Evolutionary conservation across 2,113 vertebrate species (phyloP).

Genomic region (Vidua macroura): DNA sequence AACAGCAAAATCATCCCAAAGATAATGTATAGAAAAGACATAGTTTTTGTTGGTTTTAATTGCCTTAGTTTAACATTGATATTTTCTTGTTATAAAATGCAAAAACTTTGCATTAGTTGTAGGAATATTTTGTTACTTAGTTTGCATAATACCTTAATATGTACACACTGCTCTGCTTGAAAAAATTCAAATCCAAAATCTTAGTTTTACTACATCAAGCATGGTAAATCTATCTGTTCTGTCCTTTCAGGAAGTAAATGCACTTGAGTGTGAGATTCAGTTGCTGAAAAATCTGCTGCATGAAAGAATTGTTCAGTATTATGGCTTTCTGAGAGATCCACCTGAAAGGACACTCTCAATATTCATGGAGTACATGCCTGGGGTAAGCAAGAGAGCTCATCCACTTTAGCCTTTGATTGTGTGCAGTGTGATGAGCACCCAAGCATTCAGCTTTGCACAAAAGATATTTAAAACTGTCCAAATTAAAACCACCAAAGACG

Average conservation of each 20-base stretch:
- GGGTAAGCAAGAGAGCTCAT: slow-evolving; percentile 75
- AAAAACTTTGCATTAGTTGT: not conserved
- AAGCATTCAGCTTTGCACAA: not conserved
- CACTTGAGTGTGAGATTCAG: slow-evolving; percentile 98
- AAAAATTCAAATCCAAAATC: not conserved
- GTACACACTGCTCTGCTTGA: not conserved
- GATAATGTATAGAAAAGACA: not conserved
- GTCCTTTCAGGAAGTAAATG: slow-evolving; percentile 89
- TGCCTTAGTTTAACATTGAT: not conserved
- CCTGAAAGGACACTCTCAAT: slow-evolving; percentile 95
- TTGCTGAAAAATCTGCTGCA: slow-evolving; percentile 95
- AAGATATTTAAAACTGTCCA: not conserved
- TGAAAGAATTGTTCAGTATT: slow-evolving; percentile 98
- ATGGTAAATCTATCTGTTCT: not conserved
- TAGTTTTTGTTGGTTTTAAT: not conserved
- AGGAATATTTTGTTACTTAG: not conserved
- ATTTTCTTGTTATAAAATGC: not conserved
- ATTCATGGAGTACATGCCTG: slow-evolving; percentile 99
- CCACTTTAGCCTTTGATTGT: not conserved
- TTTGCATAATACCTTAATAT: not conserved
- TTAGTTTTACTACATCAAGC: not conserved
- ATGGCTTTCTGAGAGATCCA: slow-evolving; percentile 91
- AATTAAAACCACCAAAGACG: not conserved
- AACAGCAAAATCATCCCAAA: not conserved
- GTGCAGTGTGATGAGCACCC: not conserved